Percentiles rank a stretch among this genome's conserved stretches.
These are phyloP conservation scores for Sturnira hondurensis DNA, from an alignment of 2,113 vertebrate genomes.

Conservation along the genomic window DNA sequence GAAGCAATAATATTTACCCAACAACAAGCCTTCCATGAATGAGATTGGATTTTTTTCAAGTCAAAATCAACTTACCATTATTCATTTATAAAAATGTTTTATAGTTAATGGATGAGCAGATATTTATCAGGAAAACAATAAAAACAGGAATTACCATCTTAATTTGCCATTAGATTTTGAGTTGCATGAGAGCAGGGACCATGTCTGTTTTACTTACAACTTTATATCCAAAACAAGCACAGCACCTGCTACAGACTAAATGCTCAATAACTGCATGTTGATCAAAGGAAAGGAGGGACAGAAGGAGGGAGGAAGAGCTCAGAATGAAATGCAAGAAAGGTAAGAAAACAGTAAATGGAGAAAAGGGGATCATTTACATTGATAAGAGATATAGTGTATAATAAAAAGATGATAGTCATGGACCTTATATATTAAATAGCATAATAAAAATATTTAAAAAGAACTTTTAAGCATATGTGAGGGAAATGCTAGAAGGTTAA, in stretches of 20 bases:
- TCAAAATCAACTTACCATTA: conserved; percentile 37
- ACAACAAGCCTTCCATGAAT: conserved; percentile 19
- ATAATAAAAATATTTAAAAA: background rate
- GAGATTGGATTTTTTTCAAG: background rate
- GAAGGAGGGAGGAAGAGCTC: background rate
- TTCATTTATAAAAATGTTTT: conserved; percentile 22
- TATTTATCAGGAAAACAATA: conserved; percentile 15
- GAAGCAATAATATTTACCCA: conserved; percentile 27
- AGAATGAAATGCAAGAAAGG: background rate
- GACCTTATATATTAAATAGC: background rate
- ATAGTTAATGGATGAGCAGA: background rate
- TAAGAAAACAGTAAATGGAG: background rate
- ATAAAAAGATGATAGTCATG: background rate
- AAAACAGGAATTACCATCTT: background rate
- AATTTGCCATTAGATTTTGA: background rate
- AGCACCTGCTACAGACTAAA: background rate
- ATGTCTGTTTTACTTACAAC: background rate
- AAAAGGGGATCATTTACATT: background rate
- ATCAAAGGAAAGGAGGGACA: background rate
- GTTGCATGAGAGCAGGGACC: background rate
- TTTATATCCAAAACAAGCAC: background rate
- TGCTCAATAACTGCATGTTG: background rate
- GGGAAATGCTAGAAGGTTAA: background rate
- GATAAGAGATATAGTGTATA: background rate
- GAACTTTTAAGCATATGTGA: background rate